These are phyloP conservation scores for Drosophila kepulauana DNA, from an alignment of 1,140 invertebrate species.

Conservation along the genomic window DNA sequence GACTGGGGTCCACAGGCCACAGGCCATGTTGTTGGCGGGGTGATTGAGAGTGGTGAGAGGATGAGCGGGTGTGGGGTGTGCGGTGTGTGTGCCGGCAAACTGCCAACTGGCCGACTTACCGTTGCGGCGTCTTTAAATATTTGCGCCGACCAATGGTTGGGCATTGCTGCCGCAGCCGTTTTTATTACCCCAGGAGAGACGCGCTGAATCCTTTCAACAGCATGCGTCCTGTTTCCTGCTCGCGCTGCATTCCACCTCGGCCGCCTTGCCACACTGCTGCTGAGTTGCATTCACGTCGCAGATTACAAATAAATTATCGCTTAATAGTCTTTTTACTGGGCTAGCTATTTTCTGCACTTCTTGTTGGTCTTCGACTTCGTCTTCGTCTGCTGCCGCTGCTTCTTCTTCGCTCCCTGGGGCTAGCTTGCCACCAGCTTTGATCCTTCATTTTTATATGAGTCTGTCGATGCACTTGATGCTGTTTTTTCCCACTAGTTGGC, in stretches of 20 bases:
- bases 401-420: background rate
- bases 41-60: too few relatives aligned
- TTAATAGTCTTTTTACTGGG: slow-evolving; percentile 74
- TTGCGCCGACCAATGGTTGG: slow-evolving; percentile 56
- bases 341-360: slow-evolving; percentile 28
- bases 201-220: slow-evolving; percentile 53
- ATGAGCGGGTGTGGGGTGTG: too few relatives aligned
- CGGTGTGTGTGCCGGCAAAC: background rate
- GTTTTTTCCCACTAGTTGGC: slow-evolving; percentile 12
- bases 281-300: slow-evolving; percentile 63
- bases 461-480: slow-evolving; percentile 15
- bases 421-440: slow-evolving; percentile 43
- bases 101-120: slow-evolving; percentile 45
- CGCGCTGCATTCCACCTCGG: slow-evolving; percentile 4
- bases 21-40: background rate
- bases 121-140: slow-evolving; percentile 71
- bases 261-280: background rate
- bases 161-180: slow-evolving; percentile 42
- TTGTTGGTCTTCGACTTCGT: slow-evolving; percentile 5
- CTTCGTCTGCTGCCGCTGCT: background rate
- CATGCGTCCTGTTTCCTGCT: slow-evolving; percentile 36
- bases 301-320: slow-evolving; percentile 84
- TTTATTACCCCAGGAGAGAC: slow-evolving; percentile 70
- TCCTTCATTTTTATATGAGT: slow-evolving; percentile 60
- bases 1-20: slow-evolving; percentile 1